Percentiles rank a stretch among this genome's conserved stretches.
Evolutionary conservation across 2,797 vertebrate species (phyloP).

Genomic region (Ctenopoma kingsleyae): DNA sequence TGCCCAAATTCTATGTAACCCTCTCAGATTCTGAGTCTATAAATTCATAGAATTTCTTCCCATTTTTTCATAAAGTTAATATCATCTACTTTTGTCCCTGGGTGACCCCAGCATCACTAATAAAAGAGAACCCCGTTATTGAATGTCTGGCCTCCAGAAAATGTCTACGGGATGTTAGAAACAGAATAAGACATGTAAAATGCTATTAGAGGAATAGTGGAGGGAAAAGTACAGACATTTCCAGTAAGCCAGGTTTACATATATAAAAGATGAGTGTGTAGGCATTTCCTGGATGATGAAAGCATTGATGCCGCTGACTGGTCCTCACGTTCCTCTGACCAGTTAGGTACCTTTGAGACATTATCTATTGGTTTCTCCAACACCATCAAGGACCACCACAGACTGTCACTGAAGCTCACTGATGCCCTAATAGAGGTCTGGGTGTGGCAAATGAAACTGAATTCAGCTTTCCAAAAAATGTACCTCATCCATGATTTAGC

Average conservation of each 20-base stretch:
- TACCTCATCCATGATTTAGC: no score
- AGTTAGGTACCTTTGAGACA: no score
- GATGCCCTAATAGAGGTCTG: no score
- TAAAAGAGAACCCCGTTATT: slow-evolving; percentile 1
- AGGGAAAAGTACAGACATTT: not conserved
- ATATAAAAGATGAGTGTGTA: not conserved
- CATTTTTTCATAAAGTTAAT: not conserved
- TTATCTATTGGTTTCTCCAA: no score
- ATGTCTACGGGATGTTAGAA: not conserved
- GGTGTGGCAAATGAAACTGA: no score
- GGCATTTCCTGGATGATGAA: no score
- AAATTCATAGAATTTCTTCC: not conserved
- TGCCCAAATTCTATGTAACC: not conserved
- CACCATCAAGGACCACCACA: no score
- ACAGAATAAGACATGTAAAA: not conserved
- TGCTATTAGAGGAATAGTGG: not conserved
- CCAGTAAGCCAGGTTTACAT: not conserved
- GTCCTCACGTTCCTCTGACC: no score
- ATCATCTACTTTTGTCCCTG: not conserved
- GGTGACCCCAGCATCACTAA: not conserved
- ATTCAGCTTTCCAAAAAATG: no score
- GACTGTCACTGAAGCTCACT: no score
- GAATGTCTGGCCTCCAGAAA: not conserved
- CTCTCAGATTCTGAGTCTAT: not conserved
- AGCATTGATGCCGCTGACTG: no score